Evolutionary conservation across 2,113 vertebrate species (phyloP).

Genomic region (Coturnix japonica): DNA sequence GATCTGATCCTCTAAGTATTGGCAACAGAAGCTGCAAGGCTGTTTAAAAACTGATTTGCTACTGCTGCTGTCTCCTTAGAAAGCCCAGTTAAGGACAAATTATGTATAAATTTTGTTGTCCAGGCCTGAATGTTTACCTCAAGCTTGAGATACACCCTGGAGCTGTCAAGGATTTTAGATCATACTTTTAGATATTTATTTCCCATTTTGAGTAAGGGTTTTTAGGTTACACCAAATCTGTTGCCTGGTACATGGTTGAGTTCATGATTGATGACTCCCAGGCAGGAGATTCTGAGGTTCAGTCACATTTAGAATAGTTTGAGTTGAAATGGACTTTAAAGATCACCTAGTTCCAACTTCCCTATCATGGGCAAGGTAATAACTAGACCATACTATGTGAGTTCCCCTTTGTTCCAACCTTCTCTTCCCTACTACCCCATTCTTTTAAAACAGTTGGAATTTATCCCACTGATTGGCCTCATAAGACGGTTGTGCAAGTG

Average conservation of each 20-base stretch:
- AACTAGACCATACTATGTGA: no score
- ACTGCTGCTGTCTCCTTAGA: background rate
- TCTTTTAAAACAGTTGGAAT: background rate
- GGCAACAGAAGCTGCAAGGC: background rate
- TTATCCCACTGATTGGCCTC: background rate
- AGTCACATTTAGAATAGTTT: background rate
- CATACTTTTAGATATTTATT: background rate
- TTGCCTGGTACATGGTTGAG: background rate
- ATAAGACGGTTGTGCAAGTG: background rate
- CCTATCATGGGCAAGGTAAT: no score
- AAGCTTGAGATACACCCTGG: fast-evolving
- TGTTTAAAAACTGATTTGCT: background rate
- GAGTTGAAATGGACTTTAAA: no score
- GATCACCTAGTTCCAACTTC: no score
- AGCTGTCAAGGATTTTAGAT: background rate
- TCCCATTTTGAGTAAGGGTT: background rate
- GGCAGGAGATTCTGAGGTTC: background rate
- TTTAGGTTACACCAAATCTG: background rate
- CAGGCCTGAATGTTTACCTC: background rate
- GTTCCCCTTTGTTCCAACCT: background rate
- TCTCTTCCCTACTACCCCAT: background rate
- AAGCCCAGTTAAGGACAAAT: background rate
- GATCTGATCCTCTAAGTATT: background rate
- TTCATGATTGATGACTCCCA: background rate
- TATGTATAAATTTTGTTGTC: background rate